Conservation (phyloP, 2,113 vertebrate genomes). For the Poeciliopsis turrubarensis region DNA sequence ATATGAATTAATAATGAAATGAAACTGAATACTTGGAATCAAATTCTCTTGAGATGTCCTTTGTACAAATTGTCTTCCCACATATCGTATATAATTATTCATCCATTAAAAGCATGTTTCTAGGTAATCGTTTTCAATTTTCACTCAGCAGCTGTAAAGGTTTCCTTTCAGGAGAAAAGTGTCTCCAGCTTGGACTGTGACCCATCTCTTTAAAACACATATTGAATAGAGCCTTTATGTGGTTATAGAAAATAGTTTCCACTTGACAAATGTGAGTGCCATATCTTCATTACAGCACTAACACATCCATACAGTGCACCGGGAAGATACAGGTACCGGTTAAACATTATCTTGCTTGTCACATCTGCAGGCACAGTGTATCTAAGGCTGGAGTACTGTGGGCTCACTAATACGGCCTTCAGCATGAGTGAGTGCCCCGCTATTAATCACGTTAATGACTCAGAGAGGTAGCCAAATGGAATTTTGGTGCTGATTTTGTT, state of each 20-base stretch:
- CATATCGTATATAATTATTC: no score
- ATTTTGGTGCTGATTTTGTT: conserved; percentile 67
- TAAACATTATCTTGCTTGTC: conserved; percentile 55
- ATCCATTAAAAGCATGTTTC: no score
- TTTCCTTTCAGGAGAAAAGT: neutral
- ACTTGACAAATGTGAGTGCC: neutral
- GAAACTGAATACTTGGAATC: no score
- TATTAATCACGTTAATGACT: conserved; percentile 66
- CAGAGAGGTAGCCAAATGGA: conserved; percentile 42
- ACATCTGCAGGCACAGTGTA: conserved; percentile 46
- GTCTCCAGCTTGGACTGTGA: neutral
- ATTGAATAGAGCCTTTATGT: neutral
- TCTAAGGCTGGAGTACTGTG: conserved; percentile 48
- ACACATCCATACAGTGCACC: conserved; percentile 23
- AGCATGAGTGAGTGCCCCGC: conserved; percentile 47
- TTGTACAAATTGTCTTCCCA: no score
- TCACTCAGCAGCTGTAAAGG: neutral
- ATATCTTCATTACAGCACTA: conserved; percentile 9
- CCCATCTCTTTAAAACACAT: neutral
- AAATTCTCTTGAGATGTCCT: no score
- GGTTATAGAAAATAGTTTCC: neutral
- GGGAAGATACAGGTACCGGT: conserved; percentile 43
- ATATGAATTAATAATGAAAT: no score
- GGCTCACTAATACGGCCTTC: conserved; percentile 54
- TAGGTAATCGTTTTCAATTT: no score